Evolutionary conservation across 2,888 invertebrate species (phyloP).

Genomic region (Athalia circularis): DNA sequence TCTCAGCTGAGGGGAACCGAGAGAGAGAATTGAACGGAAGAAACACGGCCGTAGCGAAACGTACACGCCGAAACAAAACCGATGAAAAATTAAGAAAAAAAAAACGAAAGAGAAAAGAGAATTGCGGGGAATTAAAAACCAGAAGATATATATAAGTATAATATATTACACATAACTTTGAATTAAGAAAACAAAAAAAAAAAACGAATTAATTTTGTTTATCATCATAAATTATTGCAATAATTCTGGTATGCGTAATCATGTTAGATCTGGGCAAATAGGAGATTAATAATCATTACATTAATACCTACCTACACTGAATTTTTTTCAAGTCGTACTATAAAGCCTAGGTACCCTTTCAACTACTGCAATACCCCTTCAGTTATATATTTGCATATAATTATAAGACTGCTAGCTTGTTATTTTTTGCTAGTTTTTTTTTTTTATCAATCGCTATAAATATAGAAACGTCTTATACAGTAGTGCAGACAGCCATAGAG

Average conservation of each 20-base stretch:
- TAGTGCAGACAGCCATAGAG: background rate
- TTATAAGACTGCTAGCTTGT: conserved; percentile 69
- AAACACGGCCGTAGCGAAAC: too few species aligned
- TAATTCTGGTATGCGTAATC: conserved; percentile 20
- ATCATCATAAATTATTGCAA: too few species aligned
- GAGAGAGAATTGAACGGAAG: too few species aligned
- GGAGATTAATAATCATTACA: conserved; percentile 72
- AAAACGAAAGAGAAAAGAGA: too few species aligned
- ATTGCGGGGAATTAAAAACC: too few species aligned
- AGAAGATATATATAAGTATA: too few species aligned
- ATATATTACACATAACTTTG: too few species aligned
- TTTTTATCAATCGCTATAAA: too few species aligned
- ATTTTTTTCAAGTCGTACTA: conserved; percentile 63
- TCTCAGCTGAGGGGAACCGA: conserved; percentile 21
- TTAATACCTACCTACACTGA: conserved; percentile 62
- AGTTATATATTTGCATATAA: conserved; percentile 70
- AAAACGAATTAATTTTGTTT: background rate
- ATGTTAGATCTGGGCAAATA: conserved; percentile 62
- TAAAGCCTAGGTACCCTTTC: conserved; percentile 49
- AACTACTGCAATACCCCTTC: conserved; percentile 53
- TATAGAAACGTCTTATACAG: background rate
- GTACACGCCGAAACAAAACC: too few species aligned
- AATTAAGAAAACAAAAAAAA: background rate
- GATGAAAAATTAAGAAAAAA: too few species aligned
- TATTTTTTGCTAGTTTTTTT: conserved; percentile 68